A percentile compares a stretch with the other conserved stretches of the same genome.
These are phyloP conservation scores for Sebastes oblongus DNA, from an alignment of 2,797 vertebrate species.

Conservation along the genomic window DNA sequence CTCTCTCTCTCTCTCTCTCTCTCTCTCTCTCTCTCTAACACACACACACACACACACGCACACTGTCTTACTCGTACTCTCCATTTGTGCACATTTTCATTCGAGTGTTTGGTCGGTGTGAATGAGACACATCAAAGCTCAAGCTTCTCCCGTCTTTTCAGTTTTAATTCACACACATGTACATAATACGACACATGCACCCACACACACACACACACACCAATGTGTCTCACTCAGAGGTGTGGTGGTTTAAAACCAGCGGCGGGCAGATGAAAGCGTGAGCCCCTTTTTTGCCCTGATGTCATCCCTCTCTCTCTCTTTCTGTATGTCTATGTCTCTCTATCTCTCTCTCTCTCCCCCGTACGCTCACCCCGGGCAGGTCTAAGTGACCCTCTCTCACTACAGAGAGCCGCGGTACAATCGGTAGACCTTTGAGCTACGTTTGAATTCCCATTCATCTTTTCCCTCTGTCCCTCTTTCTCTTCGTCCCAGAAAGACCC, in stretches of 20 bases:
- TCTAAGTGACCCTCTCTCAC: constrained; percentile 72
- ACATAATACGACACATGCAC: constrained; percentile 21
- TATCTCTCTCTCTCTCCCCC: constrained; percentile 17
- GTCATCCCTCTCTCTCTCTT: constrained; percentile 42
- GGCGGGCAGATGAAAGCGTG: constrained; percentile 77
- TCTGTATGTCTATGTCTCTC: not conserved
- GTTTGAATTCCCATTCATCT: constrained; percentile 78
- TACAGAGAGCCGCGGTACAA: constrained; percentile 73
- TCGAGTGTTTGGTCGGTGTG: constrained; percentile 83
- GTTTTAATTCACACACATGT: constrained; percentile 76
- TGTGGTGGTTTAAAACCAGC: constrained; percentile 71
- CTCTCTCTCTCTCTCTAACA: not conserved
- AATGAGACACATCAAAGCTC: constrained; percentile 91
- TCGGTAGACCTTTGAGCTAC: constrained; percentile 74
- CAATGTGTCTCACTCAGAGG: constrained; percentile 55
- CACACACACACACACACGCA: constrained; percentile 1
- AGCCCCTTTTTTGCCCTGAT: constrained; percentile 54
- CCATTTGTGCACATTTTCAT: constrained; percentile 74
- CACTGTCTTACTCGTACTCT: constrained; percentile 49
- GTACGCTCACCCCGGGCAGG: constrained; percentile 35
- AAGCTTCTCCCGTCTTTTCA: constrained; percentile 75
- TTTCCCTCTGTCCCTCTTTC: constrained; percentile 50
- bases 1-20: not conserved
- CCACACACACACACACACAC: constrained; percentile 24
- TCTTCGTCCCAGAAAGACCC: constrained; percentile 54